Evolutionary conservation across 1,140 invertebrate genomes (phyloP), one percentile per base, ranked within the genome.

Genomic region (Drosophila lowei): DNA sequence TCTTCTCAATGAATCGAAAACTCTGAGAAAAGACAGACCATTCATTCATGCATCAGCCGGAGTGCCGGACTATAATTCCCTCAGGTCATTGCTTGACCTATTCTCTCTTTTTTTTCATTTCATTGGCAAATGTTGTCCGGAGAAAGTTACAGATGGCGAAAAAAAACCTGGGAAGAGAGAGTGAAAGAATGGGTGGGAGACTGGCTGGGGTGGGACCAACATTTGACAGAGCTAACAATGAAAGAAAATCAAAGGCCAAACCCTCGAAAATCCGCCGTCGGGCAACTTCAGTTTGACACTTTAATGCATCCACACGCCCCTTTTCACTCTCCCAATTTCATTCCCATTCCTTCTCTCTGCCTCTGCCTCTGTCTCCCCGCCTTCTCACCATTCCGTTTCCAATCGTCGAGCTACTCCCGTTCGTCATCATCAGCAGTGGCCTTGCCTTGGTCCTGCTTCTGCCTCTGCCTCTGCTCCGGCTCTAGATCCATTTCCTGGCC

Each of bases 231-330:
- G 28, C 28, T 30, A 50, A 63, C 67, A 72, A 77, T 77, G 72
- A 44, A 38, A 43, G 25, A 43, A 84, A 84, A 84, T 84, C 79
- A 85, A 84, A 79, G 76, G 61, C 41, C 8, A 9, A 52, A 23
- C 55, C 49, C 38, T 47, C 47, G 28, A 63, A 64, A 73, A 49
- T 73, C 52, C 52, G 60, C 71, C 60, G 71, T 42, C 46, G 4
- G 23, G 71, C 57, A 67, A 67, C 66, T 76, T 61, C 72, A 72
- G 72, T 68, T 72, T 79, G 80, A 85, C 79, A 84, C 79, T 71
- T 84, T 79, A 83, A 83, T 79, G 63, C 79, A 76, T 54, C 25
- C 67, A 4, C 34, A 38, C 41, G 49, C 30, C 9, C 50, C 23
- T 11, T 15, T 23, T 18, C 7, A 15, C n/a, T 25, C 43, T 30